Percentiles rank a stretch among this genome's conserved stretches.
phyloP scores from a whole-genome alignment of 2,797 vertebrate species.

The Dermochelys coriacea region DNA sequence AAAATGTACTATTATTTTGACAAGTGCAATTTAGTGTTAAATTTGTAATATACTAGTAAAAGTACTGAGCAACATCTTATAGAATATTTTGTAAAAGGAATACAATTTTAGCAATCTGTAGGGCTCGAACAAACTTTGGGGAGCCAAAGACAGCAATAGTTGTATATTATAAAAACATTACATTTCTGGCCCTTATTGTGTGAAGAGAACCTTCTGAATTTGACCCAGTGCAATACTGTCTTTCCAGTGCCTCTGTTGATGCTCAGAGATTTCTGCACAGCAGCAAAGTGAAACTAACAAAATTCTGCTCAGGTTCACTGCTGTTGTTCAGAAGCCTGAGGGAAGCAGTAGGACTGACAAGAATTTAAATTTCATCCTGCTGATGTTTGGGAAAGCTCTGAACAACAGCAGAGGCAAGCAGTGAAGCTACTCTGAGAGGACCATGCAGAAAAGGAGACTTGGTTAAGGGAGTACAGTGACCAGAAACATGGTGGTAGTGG shows the following conservation, averaged over 20 bases:
- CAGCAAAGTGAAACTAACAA: slow-evolving; percentile 20
- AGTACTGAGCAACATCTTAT: slow-evolving; percentile 22
- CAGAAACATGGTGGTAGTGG: neutral
- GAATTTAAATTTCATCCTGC: slow-evolving; percentile 18
- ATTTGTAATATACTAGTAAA: slow-evolving; percentile 50
- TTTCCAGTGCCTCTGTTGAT: neutral
- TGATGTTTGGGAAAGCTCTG: slow-evolving; percentile 3
- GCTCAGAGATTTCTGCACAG: neutral
- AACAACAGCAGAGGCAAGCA: slow-evolving; percentile 21
- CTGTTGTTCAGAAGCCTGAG: neutral
- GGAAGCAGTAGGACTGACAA: neutral
- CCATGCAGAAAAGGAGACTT: neutral
- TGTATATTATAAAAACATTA: slow-evolving; percentile 71
- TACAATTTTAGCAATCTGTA: slow-evolving; percentile 18
- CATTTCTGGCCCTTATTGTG: neutral
- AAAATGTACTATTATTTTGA: slow-evolving; percentile 63
- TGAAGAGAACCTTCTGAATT: slow-evolving; percentile 59
- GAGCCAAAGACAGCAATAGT: slow-evolving; percentile 64
- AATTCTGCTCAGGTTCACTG: neutral
- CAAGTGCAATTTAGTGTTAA: slow-evolving; percentile 50
- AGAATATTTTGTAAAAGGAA: slow-evolving; percentile 35
- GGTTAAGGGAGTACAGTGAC: fast-evolving
- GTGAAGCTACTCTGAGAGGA: neutral
- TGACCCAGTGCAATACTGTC: slow-evolving; percentile 43
- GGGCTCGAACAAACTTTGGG: slow-evolving; percentile 45